Conservation (phyloP, 2,797 vertebrate genomes). For the Tarsius wallacei region DNA sequence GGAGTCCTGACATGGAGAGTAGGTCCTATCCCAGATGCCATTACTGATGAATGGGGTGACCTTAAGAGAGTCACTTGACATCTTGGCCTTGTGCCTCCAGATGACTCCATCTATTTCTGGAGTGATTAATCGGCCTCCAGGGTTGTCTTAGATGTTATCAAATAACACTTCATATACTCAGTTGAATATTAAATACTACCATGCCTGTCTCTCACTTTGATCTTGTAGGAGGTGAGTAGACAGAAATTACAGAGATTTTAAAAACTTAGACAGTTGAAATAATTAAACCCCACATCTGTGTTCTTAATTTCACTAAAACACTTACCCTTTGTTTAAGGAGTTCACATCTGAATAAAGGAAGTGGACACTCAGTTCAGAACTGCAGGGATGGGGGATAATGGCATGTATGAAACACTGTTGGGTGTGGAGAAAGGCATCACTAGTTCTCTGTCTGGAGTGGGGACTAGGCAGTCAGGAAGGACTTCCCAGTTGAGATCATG, state of each 20-base stretch:
- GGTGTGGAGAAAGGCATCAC: not conserved
- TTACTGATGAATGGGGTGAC: conserved; percentile 51
- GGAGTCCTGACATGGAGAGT: not conserved
- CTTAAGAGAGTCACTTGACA: conserved; percentile 51
- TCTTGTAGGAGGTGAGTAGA: conserved; percentile 16
- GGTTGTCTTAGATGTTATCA: not conserved
- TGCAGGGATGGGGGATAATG: not conserved
- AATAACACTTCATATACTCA: not conserved
- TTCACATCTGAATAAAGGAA: conserved; percentile 38
- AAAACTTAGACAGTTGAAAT: conserved; percentile 28
- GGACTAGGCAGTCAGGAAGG: not conserved
- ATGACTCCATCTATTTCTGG: conserved; percentile 39
- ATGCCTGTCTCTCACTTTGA: conserved; percentile 23
- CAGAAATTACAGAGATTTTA: conserved; percentile 26
- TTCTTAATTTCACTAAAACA: conserved; percentile 50
- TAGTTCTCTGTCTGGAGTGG: not conserved
- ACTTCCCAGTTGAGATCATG: not conserved
- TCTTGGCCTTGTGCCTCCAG: conserved; percentile 47
- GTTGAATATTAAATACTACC: conserved; percentile 57
- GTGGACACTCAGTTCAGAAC: not conserved
- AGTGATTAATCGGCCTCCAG: not conserved
- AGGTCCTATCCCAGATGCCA: not conserved
- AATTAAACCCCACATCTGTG: not conserved
- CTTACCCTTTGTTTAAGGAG: conserved; percentile 23
- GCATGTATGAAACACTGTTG: not conserved